Evolutionary conservation across 2,797 vertebrate genomes (phyloP).

Genomic region (Chromis chromis): DNA sequence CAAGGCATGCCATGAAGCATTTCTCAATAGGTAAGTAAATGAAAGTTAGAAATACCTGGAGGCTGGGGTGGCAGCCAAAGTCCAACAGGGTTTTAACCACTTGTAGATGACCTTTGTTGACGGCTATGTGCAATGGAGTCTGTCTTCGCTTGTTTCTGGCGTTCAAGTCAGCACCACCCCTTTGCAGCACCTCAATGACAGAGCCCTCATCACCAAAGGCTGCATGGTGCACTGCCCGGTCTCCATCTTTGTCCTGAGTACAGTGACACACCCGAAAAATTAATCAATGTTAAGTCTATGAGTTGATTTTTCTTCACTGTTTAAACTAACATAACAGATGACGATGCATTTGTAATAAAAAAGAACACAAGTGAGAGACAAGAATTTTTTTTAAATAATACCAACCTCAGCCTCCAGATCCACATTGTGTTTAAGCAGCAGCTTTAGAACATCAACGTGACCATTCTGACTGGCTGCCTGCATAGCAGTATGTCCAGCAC

Average conservation of each 20-base stretch:
- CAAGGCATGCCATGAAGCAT: background rate
- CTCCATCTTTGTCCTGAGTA: conserved; percentile 96
- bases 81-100: conserved; percentile 98
- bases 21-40: conserved; percentile 23
- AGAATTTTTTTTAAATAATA: conserved; percentile 3
- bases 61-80: conserved; percentile 98
- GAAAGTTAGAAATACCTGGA: conserved; percentile 88
- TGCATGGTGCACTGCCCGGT: conserved; percentile 96
- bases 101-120: conserved; percentile 98
- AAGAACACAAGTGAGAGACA: conserved; percentile 4
- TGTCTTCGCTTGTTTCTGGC: conserved; percentile 97
- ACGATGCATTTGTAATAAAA: background rate
- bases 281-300: conserved; percentile 26
- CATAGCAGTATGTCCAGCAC: conserved; percentile 99
- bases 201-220: conserved; percentile 98
- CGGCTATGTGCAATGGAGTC: conserved; percentile 97
- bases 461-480: conserved; percentile 99
- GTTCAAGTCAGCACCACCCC: conserved; percentile 96
- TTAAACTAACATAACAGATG: background rate
- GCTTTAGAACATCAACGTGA: conserved; percentile 97
- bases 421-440: conserved; percentile 97
- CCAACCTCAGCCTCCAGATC: conserved; percentile 98
- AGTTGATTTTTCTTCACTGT: conserved; percentile 8
- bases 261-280: conserved; percentile 42
- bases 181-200: conserved; percentile 96